These are phyloP conservation scores for Catamblyrhynchus diadema DNA, from an alignment of 2,797 vertebrate genomes.

Conservation along the genomic window DNA sequence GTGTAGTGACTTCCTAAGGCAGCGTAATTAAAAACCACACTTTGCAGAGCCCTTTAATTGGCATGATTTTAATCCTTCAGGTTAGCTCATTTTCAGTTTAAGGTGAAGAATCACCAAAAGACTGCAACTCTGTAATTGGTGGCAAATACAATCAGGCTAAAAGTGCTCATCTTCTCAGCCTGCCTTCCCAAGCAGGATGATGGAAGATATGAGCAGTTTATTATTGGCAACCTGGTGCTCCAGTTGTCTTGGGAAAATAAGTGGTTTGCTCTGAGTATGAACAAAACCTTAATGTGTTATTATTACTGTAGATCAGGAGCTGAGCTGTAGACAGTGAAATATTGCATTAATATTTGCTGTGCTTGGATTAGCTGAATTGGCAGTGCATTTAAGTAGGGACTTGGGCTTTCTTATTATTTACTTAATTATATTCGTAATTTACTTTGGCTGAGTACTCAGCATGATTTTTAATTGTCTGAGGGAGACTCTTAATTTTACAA, in stretches of 20 bases:
- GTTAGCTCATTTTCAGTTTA: not conserved
- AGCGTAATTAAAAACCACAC: slow-evolving; percentile 6
- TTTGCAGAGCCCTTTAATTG: not conserved
- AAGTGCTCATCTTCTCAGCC: not conserved
- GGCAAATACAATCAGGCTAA: slow-evolving; percentile 9
- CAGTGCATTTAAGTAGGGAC: not conserved
- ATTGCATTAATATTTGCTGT: slow-evolving; percentile 57
- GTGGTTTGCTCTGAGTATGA: not conserved
- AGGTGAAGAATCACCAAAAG: not conserved
- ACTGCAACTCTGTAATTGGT: not conserved
- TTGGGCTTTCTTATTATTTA: slow-evolving; percentile 54
- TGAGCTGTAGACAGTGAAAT: slow-evolving; percentile 45
- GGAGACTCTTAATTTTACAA: slow-evolving; percentile 45
- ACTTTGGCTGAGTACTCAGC: slow-evolving; percentile 19
- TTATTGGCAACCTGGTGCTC: slow-evolving; percentile 20
- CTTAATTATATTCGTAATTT: slow-evolving; percentile 60
- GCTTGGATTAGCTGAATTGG: slow-evolving; percentile 35
- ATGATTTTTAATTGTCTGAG: slow-evolving; percentile 52
- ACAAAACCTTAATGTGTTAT: slow-evolving; percentile 18
- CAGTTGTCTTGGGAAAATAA: slow-evolving; percentile 32
- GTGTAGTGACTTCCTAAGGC: not conserved
- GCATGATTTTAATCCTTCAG: slow-evolving; percentile 2
- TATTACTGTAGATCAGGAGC: not conserved
- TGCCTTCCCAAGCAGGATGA: not conserved
- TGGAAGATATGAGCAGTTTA: not conserved